Conservation (phyloP, 2,888 invertebrate genomes). For the Trisateles emortualis region DNA sequence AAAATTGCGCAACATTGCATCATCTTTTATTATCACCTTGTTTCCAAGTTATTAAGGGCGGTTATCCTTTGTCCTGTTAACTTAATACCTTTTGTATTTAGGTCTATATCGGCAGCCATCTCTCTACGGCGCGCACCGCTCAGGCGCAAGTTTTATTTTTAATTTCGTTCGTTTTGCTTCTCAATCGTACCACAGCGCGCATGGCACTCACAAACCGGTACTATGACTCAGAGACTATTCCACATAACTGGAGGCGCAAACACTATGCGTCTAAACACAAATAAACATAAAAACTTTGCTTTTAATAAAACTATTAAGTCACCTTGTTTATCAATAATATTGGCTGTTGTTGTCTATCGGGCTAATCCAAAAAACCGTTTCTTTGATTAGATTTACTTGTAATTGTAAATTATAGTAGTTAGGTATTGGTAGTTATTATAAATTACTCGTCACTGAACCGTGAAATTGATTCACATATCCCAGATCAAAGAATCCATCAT, state of each 20-base stretch:
- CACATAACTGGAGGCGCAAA: conserved; percentile 35
- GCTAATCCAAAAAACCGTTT: too few relatives aligned
- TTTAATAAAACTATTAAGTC: neutral
- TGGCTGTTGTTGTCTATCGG: too few relatives aligned
- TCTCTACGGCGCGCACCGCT: conserved; percentile 36
- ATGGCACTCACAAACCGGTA: conserved; percentile 48
- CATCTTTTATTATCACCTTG: conserved; percentile 37
- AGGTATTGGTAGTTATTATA: too few relatives aligned
- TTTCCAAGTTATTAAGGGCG: conserved; percentile 23
- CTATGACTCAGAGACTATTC: conserved; percentile 44
- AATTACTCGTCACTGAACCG: too few relatives aligned
- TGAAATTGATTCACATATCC: too few relatives aligned
- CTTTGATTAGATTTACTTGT: too few relatives aligned
- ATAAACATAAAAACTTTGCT: conserved; percentile 7
- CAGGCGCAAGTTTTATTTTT: conserved; percentile 45
- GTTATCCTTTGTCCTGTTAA: conserved; percentile 41
- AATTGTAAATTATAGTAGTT: too few relatives aligned
- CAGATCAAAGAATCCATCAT: too few relatives aligned
- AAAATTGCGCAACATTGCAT: conserved; percentile 48
- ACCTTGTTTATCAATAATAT: neutral
- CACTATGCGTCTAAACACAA: conserved; percentile 35
- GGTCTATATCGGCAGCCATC: conserved; percentile 39
- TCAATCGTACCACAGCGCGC: conserved; percentile 47
- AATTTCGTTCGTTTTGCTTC: conserved; percentile 47
- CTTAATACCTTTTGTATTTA: conserved; percentile 32